Base-by-base conservation (phyloP, 1,140 invertebrate genomes). In the Apocrypta bakeri region DNA sequence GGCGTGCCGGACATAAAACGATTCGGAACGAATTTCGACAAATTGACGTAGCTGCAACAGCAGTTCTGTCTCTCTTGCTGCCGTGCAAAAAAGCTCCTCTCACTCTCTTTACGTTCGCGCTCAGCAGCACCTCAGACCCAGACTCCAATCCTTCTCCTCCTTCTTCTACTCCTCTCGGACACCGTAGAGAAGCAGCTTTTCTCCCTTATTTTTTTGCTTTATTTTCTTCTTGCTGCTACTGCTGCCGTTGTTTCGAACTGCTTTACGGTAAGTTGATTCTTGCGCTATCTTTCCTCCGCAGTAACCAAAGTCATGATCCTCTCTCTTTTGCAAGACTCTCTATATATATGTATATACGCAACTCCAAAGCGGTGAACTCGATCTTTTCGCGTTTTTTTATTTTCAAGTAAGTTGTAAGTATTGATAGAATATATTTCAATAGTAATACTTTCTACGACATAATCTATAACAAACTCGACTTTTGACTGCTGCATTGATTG, bases 11-110 rank as follows among this genome's bases (percentile, higher is more conserved):
- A 89, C 90, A 91, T 91, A 92, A 92, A 91, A 92, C 90, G 89
- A 92, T 90, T 91, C 90, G 91, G 90, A 92, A 92, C 91, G 91
- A 92, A 92, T 91, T 91, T 91, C 90, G 90, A 91, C 91, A 91
- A 92, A 92, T 92, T 92, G 91, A 91, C 90, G 89, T 48, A 25
- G 72, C 40, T 29, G 63, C 63, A 29, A 72, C 56, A 61, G 86
- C 85, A 78, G 68, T 66, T 27, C 31, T 24, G 21, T 37, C 42
- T 25, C 31, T 78, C 33, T 29, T 48, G 33, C 9, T 3, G 63
- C 40, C 83, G 84, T 78, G 83, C 85, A 87, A 88, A 90, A 89
- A 85, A 87, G 72, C 31, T 69, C 82, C 83, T 85, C 85, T 87
- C 84, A 83, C 83, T 82, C 81, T 81, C 85, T 85, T 84, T 84